These are phyloP conservation scores for Mesochorus sp. DNA, from an alignment of 2,888 invertebrate genomes.

Conservation along the genomic window DNA sequence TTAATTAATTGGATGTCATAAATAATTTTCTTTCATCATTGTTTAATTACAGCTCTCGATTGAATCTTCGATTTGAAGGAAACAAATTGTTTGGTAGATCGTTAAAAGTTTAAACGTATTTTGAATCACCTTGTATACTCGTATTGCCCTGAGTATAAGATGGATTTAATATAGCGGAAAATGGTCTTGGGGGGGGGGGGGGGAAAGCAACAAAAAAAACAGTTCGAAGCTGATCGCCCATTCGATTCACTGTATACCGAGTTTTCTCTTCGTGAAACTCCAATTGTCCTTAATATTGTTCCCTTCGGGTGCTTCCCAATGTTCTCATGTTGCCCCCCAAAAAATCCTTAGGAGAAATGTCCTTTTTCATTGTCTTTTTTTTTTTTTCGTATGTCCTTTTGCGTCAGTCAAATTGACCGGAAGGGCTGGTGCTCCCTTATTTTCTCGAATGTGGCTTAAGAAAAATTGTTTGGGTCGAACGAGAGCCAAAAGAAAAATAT, in stretches of 20 bases:
- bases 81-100: too few relatives aligned
- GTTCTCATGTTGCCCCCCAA: background rate
- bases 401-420: constrained; percentile 19
- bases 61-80: too few relatives aligned
- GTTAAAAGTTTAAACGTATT: too few relatives aligned
- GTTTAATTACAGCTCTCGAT: too few relatives aligned
- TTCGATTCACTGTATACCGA: background rate
- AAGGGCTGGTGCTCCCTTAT: constrained; percentile 53
- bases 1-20: too few relatives aligned
- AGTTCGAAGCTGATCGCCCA: constrained; percentile 12
- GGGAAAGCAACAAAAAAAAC: background rate
- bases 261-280: constrained; percentile 17
- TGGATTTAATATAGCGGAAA: constrained; percentile 3
- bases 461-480: background rate
- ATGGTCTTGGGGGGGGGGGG: too few relatives aligned
- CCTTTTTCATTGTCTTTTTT: background rate
- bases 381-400: background rate
- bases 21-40: too few relatives aligned
- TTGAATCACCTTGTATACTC: too few relatives aligned
- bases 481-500: background rate
- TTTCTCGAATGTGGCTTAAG: constrained; percentile 20
- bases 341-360: background rate
- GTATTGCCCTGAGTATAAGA: too few relatives aligned
- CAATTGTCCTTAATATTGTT: constrained; percentile 41
- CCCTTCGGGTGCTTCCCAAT: constrained; percentile 64